Evolutionary conservation across 53 echinoderm and acorn worm species (phyloP), one percentile per base, ranked within the genome.

Genomic region (Crossaster papposus): DNA sequence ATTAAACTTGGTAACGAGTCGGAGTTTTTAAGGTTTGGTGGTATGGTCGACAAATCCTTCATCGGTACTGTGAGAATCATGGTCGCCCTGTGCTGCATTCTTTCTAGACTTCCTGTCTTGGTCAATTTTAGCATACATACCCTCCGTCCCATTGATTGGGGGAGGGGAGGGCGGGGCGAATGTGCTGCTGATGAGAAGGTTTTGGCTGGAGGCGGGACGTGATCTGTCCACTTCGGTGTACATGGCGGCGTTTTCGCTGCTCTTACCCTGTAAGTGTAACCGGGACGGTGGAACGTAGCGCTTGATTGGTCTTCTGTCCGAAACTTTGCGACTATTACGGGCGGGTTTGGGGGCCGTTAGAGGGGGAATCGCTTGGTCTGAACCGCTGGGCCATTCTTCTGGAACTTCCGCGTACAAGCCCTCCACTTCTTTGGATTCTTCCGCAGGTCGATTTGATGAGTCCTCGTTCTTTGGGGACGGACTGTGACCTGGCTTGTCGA

Each of bases 121-220:
- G 58, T 77, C 36, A 55, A 87, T 77, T 44, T 87, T 35, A 10
- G 87, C 87, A 64, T 87, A 87, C 87, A 87, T 62, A 52, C 87
- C 87, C 14, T 38, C 77, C 28, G 18, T 58, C 15, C 87, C 77
- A 22, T 86, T 58, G 30, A 58, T 75, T 17, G 87, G 87, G 17
- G 87, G 87, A 77, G 87, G 87, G 34, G 85, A 20, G 54, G 85
- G 85, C 30, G 58, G 85, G 3, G 26, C 55, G 51, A 83, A 70
- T 37, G 18, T 51, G 50, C 71, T 70, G 51, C 70, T 37, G 44
- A 38, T 51, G 74, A 51, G 31, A 24, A n/a, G n/a, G n/a, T 32
- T 15, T 58, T 2, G 58, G 17, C 2, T 58, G 22, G 58, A 20
- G 58, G 58, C 15, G 58, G 58, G 15, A 17, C 22, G 58, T 81